Evolutionary conservation across 2,888 invertebrate genomes (phyloP).

Genomic region (Chymomyza caudatula): DNA sequence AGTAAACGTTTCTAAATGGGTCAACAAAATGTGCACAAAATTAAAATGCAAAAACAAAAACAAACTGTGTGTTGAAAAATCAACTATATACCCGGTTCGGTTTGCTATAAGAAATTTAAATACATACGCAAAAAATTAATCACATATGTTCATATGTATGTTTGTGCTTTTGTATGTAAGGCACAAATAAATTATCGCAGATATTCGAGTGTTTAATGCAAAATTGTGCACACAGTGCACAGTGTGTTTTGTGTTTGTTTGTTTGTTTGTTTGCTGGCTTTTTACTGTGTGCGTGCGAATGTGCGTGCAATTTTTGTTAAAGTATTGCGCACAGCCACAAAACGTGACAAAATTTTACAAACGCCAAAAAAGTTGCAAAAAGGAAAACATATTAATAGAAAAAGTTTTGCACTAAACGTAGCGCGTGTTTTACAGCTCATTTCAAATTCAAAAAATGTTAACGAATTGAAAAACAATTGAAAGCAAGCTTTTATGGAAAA

Average conservation of each 20-base stretch:
- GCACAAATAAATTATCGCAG: slow-evolving; percentile 53
- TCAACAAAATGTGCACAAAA: slow-evolving; percentile 9
- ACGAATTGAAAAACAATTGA: neutral
- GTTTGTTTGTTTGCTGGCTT: neutral
- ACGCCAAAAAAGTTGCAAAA: slow-evolving; percentile 21
- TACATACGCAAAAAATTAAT: slow-evolving; percentile 2
- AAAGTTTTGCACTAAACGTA: slow-evolving; percentile 35
- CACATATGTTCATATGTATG: neutral
- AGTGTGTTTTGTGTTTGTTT: neutral
- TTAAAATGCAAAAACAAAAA: neutral
- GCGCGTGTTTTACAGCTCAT: slow-evolving; percentile 21
- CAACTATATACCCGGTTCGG: neutral
- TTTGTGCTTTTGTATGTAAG: slow-evolving; percentile 8
- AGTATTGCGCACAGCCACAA: slow-evolving; percentile 23
- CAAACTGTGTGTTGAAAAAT: neutral
- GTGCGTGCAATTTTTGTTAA: slow-evolving; percentile 45
- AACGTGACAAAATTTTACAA: slow-evolving; percentile 62
- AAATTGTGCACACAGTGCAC: slow-evolving; percentile 31
- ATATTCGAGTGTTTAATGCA: slow-evolving; percentile 48
- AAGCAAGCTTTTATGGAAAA: neutral
- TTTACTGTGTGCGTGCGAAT: neutral
- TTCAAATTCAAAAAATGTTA: neutral
- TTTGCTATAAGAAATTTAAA: slow-evolving; percentile 35
- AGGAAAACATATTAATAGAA: slow-evolving; percentile 30
- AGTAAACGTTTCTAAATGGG: slow-evolving; percentile 20